These are phyloP conservation scores for Ethmia dodecea DNA, from an alignment of 2,888 invertebrate species.

Conservation along the genomic window DNA sequence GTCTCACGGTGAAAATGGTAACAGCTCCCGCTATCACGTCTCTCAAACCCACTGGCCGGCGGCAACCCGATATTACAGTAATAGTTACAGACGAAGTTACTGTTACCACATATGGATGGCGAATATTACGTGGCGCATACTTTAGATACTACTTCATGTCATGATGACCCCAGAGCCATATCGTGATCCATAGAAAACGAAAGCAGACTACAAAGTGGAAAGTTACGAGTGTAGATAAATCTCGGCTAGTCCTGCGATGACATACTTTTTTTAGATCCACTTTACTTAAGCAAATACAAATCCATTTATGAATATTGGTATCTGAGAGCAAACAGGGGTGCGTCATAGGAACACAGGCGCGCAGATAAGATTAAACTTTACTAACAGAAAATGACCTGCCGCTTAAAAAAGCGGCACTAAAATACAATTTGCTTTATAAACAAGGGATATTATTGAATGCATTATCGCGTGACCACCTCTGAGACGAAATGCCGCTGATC, in stretches of 20 bases:
- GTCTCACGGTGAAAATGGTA: conserved; percentile 20
- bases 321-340: conserved; percentile 38
- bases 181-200: conserved; percentile 9
- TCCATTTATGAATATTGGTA: conserved; percentile 5
- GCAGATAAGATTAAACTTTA: conserved; percentile 30
- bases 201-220: conserved; percentile 5
- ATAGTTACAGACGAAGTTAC: conserved; percentile 13
- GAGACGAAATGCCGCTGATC: conserved; percentile 32
- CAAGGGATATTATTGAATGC: conserved; percentile 23
- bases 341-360: conserved; percentile 24
- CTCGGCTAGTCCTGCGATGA: no score
- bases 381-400: neutral
- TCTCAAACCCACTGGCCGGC: conserved; percentile 5
- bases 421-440: conserved; percentile 28
- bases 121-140: conserved; percentile 13
- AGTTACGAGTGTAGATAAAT: no score
- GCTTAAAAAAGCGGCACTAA: conserved; percentile 19
- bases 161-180: conserved; percentile 13
- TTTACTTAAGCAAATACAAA: conserved; percentile 6
- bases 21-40: conserved; percentile 16
- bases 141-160: no score
- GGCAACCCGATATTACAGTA: conserved; percentile 8
- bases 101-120: conserved; percentile 19
- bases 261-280: no score
- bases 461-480: conserved; percentile 34